phyloP scores from a whole-genome alignment of 2,113 vertebrate genomes.

The Daboia siamensis region DNA sequence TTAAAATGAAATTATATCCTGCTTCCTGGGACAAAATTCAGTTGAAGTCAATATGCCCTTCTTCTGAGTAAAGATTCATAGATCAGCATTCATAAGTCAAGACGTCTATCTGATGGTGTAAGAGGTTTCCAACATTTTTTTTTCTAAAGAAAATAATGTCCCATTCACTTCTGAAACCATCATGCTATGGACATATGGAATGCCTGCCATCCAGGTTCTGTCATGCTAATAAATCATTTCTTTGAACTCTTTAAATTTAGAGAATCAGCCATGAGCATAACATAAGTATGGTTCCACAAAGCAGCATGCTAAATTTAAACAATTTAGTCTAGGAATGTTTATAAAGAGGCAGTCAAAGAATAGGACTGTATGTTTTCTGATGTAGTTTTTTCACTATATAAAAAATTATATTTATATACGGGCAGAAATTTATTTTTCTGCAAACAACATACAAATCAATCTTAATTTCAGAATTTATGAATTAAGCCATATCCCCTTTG shows the following conservation, averaged over 20 bases:
- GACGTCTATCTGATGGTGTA: not conserved
- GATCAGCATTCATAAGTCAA: not conserved
- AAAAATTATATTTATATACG: not conserved
- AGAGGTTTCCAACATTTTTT: slow-evolving; percentile 21
- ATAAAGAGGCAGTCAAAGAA: slow-evolving; percentile 60
- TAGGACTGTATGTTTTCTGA: slow-evolving; percentile 34
- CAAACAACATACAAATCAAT: not conserved
- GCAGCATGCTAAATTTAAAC: slow-evolving; percentile 66
- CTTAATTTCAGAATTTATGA: not conserved
- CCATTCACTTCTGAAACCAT: slow-evolving; percentile 44
- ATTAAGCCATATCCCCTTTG: not conserved
- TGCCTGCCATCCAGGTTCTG: slow-evolving; percentile 47
- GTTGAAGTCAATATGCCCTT: not conserved
- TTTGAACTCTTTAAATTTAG: slow-evolving; percentile 59
- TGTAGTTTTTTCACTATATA: slow-evolving; percentile 56
- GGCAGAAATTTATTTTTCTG: not conserved
- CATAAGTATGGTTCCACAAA: slow-evolving; percentile 55
- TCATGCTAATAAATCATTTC: slow-evolving; percentile 58
- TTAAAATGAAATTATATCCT: not conserved
- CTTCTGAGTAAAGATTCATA: not conserved
- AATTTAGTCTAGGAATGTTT: slow-evolving; percentile 69
- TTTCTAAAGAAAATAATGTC: slow-evolving; percentile 16
- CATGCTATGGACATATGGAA: slow-evolving; percentile 28
- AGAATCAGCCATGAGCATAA: slow-evolving; percentile 52
- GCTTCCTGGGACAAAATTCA: not conserved